phyloP scores from a whole-genome alignment of 1,140 invertebrate genomes.

The Solenopsis fugax region DNA sequence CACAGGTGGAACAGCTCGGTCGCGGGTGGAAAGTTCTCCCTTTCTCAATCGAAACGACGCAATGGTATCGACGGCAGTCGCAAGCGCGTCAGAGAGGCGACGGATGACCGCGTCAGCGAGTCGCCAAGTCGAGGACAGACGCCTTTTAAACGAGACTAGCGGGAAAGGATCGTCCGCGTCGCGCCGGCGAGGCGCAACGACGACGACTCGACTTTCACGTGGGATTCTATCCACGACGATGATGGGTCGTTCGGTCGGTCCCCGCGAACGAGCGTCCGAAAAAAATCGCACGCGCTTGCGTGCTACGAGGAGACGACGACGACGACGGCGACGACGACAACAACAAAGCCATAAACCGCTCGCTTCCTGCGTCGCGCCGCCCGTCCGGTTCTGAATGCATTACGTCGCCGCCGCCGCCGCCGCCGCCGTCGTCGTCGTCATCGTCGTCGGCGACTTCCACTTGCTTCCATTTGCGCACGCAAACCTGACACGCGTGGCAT shows the following conservation, averaged over 20 bases:
- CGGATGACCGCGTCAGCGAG: conserved; percentile 70
- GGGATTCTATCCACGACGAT: conserved; percentile 13
- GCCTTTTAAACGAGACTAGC: conserved; percentile 67
- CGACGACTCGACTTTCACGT: conserved; percentile 55
- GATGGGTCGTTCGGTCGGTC: too few relatives aligned
- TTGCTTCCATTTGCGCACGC: conserved; percentile 27
- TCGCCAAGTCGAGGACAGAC: conserved; percentile 71
- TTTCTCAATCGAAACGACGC: conserved; percentile 48
- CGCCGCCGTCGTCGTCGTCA: neutral
- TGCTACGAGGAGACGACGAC: neutral
- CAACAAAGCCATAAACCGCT: conserved; percentile 54
- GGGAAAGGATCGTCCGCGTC: conserved; percentile 56
- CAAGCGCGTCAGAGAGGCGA: conserved; percentile 64
- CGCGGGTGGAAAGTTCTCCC: neutral
- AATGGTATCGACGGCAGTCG: conserved; percentile 17
- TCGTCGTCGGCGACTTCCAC: neutral
- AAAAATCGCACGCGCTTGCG: conserved; percentile 36
- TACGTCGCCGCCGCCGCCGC: conserved; percentile 3
- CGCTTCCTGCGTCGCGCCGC: conserved; percentile 46
- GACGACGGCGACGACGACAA: conserved; percentile 14
- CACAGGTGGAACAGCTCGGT: conserved; percentile 10
- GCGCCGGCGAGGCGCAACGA: conserved; percentile 34
- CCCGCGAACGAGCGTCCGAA: neutral
- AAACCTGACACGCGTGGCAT: conserved; percentile 53
- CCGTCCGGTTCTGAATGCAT: conserved; percentile 48